phyloP scores from a whole-genome alignment of 2,113 vertebrate species.

The Ibidorhyncha struthersii region DNA sequence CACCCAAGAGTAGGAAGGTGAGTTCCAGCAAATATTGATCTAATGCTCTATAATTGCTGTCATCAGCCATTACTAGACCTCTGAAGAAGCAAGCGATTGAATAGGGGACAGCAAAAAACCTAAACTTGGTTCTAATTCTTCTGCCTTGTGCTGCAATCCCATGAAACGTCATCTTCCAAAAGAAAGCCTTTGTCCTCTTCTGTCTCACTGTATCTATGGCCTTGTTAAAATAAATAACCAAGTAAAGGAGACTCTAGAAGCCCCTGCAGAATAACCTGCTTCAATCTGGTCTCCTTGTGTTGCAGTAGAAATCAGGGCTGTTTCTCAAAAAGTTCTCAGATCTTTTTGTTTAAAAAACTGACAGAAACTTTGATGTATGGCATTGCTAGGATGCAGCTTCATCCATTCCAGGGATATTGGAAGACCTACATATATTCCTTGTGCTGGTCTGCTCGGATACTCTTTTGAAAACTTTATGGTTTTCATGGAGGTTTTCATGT shows the following conservation, averaged over 20 bases:
- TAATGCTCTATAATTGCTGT: background rate
- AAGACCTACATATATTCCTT: background rate
- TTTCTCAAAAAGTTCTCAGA: background rate
- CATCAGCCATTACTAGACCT: background rate
- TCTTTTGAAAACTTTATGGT: background rate
- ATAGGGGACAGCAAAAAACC: background rate
- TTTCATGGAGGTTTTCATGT: background rate
- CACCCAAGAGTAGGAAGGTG: background rate
- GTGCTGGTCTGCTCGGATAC: background rate
- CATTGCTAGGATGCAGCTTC: background rate
- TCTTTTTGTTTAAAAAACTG: background rate
- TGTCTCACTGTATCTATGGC: background rate
- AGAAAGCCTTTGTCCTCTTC: background rate
- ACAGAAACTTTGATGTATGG: background rate
- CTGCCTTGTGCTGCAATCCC: background rate
- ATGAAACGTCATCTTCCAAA: background rate
- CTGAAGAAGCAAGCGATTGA: background rate
- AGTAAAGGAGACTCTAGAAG: background rate
- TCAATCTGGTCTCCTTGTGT: background rate
- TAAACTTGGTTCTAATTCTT: background rate
- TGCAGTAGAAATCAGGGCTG: background rate
- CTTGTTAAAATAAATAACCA: background rate
- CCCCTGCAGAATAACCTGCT: background rate
- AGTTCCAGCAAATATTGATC: background rate
- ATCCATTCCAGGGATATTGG: background rate